Evolutionary conservation across 2,113 vertebrate genomes (phyloP).

Genomic region (Gallinago paraguaiae): DNA sequence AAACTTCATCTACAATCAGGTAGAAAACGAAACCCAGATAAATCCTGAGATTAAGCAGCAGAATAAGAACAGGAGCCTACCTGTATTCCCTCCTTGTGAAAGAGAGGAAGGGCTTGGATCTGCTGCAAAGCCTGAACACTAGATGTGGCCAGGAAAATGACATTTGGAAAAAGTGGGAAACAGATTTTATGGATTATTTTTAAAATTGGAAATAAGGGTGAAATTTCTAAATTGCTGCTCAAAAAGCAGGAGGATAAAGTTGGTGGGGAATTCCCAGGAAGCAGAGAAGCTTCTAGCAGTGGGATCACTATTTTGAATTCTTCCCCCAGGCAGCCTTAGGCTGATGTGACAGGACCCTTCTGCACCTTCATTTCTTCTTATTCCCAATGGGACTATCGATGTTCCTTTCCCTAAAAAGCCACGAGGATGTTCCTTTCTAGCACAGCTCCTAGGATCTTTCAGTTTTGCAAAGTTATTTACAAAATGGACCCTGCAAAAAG

Average conservation of each 20-base stretch:
- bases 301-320: not conserved
- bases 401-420: not conserved
- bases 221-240: not conserved
- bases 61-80: not conserved
- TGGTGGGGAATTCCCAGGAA: not conserved
- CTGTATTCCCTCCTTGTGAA: not conserved
- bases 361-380: not conserved
- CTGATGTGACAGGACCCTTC: not conserved
- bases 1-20: not conserved
- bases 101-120: not conserved
- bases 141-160: not conserved
- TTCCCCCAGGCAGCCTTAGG: not conserved
- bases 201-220: not conserved
- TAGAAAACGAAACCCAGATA: slow-evolving; percentile 10
- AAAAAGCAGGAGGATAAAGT: not conserved
- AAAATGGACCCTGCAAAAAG: not conserved
- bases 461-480: not conserved
- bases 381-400: not conserved
- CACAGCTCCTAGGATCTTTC: not conserved
- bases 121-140: not conserved
- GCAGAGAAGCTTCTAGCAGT: not conserved
- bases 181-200: not conserved
- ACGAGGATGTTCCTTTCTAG: not conserved
- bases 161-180: not conserved
- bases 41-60: slow-evolving; percentile 8